phyloP scores from a whole-genome alignment of 2,797 vertebrate species.

The Onychomys arenicola region DNA sequence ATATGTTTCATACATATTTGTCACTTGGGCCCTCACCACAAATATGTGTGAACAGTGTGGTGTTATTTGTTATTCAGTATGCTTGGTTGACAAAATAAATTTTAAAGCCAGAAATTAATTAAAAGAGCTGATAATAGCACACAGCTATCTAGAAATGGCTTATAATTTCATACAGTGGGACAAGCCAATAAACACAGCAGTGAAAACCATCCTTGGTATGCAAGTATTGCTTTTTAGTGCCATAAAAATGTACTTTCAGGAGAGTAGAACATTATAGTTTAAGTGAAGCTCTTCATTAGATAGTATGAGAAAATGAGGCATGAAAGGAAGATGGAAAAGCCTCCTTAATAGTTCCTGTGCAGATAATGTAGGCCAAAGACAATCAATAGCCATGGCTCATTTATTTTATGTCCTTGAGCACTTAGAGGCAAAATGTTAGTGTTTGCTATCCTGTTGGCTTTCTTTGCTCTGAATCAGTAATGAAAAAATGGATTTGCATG shows the following conservation, averaged over 20 bases:
- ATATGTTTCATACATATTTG: background rate
- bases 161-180: slow-evolving; percentile 79
- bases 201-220: slow-evolving; percentile 83
- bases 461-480: slow-evolving; percentile 82
- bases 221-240: slow-evolving; percentile 82
- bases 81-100: slow-evolving; percentile 63
- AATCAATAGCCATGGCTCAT: slow-evolving; percentile 93
- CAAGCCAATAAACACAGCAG: slow-evolving; percentile 80
- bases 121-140: slow-evolving; percentile 72
- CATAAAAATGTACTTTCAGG: slow-evolving; percentile 85
- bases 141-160: slow-evolving; percentile 47
- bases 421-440: slow-evolving; percentile 87
- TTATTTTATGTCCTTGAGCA: slow-evolving; percentile 91
- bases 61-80: background rate
- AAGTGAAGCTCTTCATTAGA: slow-evolving; percentile 92
- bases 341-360: slow-evolving; percentile 87
- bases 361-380: slow-evolving; percentile 88
- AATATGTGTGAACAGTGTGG: background rate
- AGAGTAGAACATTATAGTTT: slow-evolving; percentile 85
- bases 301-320: slow-evolving; percentile 91
- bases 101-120: slow-evolving; percentile 83
- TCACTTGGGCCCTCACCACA: background rate
- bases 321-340: slow-evolving; percentile 90
- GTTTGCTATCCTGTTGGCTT: slow-evolving; percentile 82
- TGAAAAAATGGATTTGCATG: slow-evolving; percentile 86